Conservation (phyloP, 2,888 invertebrate genomes). For the Philereme transversata region DNA sequence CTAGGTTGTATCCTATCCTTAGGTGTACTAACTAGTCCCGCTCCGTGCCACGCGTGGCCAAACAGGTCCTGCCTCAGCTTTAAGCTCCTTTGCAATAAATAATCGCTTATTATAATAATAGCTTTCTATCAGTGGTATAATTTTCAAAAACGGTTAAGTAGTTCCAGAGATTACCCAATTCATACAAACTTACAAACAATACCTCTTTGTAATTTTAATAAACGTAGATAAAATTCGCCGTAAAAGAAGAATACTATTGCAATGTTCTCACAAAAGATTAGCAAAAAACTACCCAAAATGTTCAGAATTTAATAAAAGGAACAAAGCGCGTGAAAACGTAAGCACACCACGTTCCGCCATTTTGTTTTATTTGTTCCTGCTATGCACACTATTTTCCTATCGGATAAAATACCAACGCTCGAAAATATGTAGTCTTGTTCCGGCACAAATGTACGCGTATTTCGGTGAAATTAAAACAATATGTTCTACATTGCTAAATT, state of each 20-base stretch:
- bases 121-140: too few relatives aligned
- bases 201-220: too few relatives aligned
- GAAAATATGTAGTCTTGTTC: constrained; percentile 30
- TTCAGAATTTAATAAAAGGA: constrained; percentile 32
- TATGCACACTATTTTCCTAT: constrained; percentile 31
- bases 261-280: constrained; percentile 7
- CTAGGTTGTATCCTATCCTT: too few relatives aligned
- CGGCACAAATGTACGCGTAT: constrained; percentile 21
- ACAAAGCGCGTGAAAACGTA: constrained; percentile 35
- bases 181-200: too few relatives aligned
- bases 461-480: constrained; percentile 20
- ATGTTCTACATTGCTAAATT: constrained; percentile 5
- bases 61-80: too few relatives aligned
- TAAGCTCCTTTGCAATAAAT: too few relatives aligned
- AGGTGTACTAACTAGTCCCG: too few relatives aligned
- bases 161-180: too few relatives aligned
- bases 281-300: constrained; percentile 1
- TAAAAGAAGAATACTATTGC: not conserved
- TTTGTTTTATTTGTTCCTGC: constrained; percentile 32
- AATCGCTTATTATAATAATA: too few relatives aligned
- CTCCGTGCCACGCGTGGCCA: too few relatives aligned
- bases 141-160: too few relatives aligned
- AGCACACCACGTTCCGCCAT: constrained; percentile 32
- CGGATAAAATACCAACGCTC: constrained; percentile 28
- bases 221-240: too few relatives aligned